A percentile compares a stretch with the other conserved stretches of the same genome.
Conservation (phyloP, 2,797 vertebrate genomes). For the Oreochromis mossambicus region DNA sequence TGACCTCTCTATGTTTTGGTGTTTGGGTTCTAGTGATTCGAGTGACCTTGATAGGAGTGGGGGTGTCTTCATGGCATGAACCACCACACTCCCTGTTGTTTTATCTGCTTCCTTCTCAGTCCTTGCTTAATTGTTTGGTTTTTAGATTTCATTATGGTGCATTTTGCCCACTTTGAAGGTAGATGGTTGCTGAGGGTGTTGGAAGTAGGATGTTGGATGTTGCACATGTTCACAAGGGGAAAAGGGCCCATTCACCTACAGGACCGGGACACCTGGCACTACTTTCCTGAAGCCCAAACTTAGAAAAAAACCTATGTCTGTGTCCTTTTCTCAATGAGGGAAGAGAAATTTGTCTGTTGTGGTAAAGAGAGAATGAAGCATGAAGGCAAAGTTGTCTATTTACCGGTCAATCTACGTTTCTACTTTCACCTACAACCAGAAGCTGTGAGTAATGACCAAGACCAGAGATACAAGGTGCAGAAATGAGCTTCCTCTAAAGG, state of each 20-base stretch:
- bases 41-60: rapidly evolving
- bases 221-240: neutral
- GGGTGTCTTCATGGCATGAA: neutral
- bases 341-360: neutral
- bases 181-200: neutral
- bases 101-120: neutral
- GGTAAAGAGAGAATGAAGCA: neutral
- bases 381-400: neutral
- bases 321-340: neutral
- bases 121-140: rapidly evolving
- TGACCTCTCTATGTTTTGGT: neutral
- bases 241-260: neutral
- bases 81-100: rapidly evolving
- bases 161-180: neutral
- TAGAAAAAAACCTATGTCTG: neutral
- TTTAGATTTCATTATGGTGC: neutral
- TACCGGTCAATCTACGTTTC: neutral
- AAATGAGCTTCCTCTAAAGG: neutral
- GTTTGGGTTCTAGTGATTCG: neutral
- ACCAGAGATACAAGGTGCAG: neutral
- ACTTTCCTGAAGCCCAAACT: neutral
- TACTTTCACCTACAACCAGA: neutral
- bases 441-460: neutral
- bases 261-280: neutral
- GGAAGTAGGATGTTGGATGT: neutral